Evolutionary conservation across 2,888 invertebrate species (phyloP), one percentile per base, ranked within the genome.

Genomic region (Acheta domesticus): DNA sequence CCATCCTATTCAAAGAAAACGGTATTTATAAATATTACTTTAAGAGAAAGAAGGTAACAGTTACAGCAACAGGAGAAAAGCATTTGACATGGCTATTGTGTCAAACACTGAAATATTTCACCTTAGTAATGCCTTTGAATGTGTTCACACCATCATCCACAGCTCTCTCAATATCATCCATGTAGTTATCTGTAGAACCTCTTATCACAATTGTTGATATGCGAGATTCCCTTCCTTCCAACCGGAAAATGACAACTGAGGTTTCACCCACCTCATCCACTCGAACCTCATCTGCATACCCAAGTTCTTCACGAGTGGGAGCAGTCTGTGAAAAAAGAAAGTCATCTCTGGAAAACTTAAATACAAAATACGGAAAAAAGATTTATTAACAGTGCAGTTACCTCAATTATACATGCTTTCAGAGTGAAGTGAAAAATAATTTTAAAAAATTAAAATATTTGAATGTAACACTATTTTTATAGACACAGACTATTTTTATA

Each of bases 71-170:
- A 74, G 12, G 11, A 74, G 21, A 74, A 74, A 74, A 21, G n/a
- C 1, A n/a, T 16, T 21, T 20, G 74, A 74, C 11, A 11, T 12
- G 21, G n/a, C 74, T 16, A 1, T 12, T 19, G 5, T 4, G 8
- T 36, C 36, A 36, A 36, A 36, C 5, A 36, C 36, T 36, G 8
- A 36, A 36, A 36, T 36, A 36, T 5, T 84, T 83, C 83, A 90
- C 96, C 85, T 93, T 92, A 0, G 94, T 92, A 73, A 97, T 89
- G 79, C 94, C 94, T 87, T 99, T 99, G 88, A 96, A 99, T 50
- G 97, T 98, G 86, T 99, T 99, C 23, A 99, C 97, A 81, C 98
- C 99, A 89, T 99, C 99, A 88, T 99, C 98, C 84, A 99, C 92
- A 48, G 99, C 97, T 81, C 99, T 91, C 88, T 99, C 99, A 84